Percentiles rank a stretch among this genome's conserved stretches.
Evolutionary conservation across 2,113 vertebrate genomes (phyloP).

Genomic region (Argyrosomus japonicus): DNA sequence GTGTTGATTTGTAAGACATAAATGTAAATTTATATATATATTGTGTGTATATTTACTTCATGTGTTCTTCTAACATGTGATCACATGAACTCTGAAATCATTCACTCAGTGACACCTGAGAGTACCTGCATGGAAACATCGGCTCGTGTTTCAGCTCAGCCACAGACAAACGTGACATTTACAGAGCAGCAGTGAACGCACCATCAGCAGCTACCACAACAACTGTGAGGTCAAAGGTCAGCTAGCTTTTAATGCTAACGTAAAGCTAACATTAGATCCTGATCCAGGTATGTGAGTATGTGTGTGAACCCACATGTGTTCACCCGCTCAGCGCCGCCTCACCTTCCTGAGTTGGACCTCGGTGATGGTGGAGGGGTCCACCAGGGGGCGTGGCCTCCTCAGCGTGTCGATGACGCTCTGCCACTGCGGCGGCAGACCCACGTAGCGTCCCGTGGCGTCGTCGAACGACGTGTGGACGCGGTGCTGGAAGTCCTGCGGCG

Average conservation of each 20-base stretch:
- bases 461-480: conserved; percentile 93
- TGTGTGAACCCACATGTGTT: no score
- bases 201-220: neutral
- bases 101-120: neutral
- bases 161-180: neutral
- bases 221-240: no score
- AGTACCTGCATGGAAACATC: neutral
- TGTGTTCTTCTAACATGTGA: no score
- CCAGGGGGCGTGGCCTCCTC: conserved; percentile 91
- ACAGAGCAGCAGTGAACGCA: neutral
- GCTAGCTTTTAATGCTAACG: no score
- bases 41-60: no score
- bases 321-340: neutral
- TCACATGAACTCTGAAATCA: no score
- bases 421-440: conserved; percentile 95
- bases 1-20: no score
- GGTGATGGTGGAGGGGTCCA: conserved; percentile 91
- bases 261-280: no score
- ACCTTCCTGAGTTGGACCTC: conserved; percentile 89
- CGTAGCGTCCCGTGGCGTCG: conserved; percentile 86
- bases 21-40: no score
- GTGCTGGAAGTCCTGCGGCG: conserved; percentile 92
- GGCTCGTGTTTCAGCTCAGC: neutral
- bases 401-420: conserved; percentile 92
- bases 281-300: no score